Evolutionary conservation across 2,888 invertebrate genomes (phyloP), one percentile per base, ranked within the genome.

Genomic region (Hofmannophila pseudospretella): DNA sequence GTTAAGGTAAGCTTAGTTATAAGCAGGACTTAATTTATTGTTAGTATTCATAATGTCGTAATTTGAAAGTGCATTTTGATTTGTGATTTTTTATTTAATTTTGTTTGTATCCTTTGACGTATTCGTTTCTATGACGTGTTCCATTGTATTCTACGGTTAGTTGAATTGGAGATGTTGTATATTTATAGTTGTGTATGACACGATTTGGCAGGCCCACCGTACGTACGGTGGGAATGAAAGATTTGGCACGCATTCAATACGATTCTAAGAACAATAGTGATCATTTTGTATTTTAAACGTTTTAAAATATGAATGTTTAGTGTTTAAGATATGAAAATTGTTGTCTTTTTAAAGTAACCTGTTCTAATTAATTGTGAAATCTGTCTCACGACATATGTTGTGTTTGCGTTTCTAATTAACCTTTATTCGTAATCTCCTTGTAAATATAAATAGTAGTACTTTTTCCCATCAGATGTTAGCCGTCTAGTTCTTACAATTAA

Each of bases 381-480:
- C 34, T 38, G 85, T 85, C 85, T 86, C 85, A 86, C 85, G 81
- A 78, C 85, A 86, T 86, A 77, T 86, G 85, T 86, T 80, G 75
- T 81, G 69, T 79, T 76, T 59, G 41, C 51, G 38, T 44, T 58
- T 49, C 47, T 51, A 52, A 48, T 46, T 41, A 47, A 40, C 7
- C 2, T 5, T 2, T 27, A 27, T 47, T 51, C 55, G 66, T 65
- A 69, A 70, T 67, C 61, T 68, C n/a, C 61, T 58, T 59, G 45
- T 70, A 58, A 58, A 63, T 67, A 69, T n/a, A n/a, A n/a, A 67
- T 75, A 66, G 71, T 69, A 51, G 64, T 77, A 73, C 67, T 63
- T 51, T 68, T 80, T 84, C 85, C 85, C 85, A 86, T 86, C 85
- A 86, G 85, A 84, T 78, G n/a, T n/a, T n/a, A n/a, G n/a, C n/a